phyloP scores from a whole-genome alignment of 1,140 invertebrate genomes.

The Penaeus japonicus region DNA sequence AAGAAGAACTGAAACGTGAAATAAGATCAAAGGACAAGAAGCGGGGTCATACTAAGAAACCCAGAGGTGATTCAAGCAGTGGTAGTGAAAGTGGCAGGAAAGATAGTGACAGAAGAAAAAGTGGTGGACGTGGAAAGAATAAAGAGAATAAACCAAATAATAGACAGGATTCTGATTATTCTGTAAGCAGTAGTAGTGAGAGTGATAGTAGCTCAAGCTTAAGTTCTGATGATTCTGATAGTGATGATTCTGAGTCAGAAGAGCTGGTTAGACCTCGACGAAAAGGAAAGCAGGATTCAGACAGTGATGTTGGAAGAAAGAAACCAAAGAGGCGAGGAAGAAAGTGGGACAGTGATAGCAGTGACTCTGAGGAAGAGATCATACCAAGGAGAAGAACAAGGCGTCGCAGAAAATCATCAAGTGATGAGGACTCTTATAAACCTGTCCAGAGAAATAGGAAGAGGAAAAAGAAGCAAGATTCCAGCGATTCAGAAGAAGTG shows the following conservation, averaged over 20 bases:
- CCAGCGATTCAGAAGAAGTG: conserved; percentile 37
- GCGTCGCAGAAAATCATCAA: conserved; percentile 49
- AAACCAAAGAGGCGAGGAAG: conserved; percentile 17
- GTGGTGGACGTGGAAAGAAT: conserved; percentile 33
- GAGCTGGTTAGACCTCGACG: conserved; percentile 19
- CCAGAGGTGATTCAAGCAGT: conserved; percentile 24
- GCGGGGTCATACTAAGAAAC: conserved; percentile 15
- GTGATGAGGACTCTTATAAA: conserved; percentile 49
- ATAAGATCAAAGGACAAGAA: conserved; percentile 46
- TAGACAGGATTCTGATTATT: conserved; percentile 42
- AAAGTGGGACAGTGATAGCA: conserved; percentile 37
- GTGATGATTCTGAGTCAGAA: conserved; percentile 42
- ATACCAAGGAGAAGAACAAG: conserved; percentile 30
- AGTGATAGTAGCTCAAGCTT: not conserved
- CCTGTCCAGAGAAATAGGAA: conserved; percentile 26
- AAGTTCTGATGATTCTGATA: conserved; percentile 29
- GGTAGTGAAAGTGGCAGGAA: conserved; percentile 26
- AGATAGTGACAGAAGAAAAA: not conserved
- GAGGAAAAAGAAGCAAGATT: conserved; percentile 49
- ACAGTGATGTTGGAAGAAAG: not conserved
- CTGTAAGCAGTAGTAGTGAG: conserved; percentile 19
- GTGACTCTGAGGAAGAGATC: conserved; percentile 45
- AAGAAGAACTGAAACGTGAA: conserved; percentile 55
- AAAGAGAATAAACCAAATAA: conserved; percentile 51
- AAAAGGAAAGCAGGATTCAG: conserved; percentile 12